Evolutionary conservation across 2,888 invertebrate genomes (phyloP), one percentile per base, ranked within the genome.

Genomic region (Terebella lapidaria): DNA sequence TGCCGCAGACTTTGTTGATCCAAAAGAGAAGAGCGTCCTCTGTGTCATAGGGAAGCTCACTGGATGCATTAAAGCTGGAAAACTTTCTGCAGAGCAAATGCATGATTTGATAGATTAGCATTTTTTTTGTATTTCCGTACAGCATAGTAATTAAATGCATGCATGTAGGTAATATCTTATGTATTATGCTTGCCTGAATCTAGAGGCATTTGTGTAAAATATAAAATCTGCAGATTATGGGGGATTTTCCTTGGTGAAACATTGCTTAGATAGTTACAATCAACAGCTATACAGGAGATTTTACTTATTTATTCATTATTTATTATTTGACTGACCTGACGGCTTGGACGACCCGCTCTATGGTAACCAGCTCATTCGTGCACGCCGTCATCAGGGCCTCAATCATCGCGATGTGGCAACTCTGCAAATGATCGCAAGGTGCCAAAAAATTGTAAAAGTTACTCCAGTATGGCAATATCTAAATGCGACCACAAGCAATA

Each of bases 361-460:
- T 85, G 54, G 92, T 91, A 69, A 92, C 89, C 73, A 94, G 91
- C 83, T 95, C 94, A 75, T 90, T 89, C 71, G 92, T 90, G 84
- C 94, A 94, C 73, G 95, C 86, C 79, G 87, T 86, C 94, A 95
- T 94, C 82, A 95, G 85, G 72, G 92, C 91, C 84, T 95, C 94
- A 83, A 94, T 91, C 83, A 96, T 91, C 80, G 91, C 88, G 89
- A 95, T 89, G 83, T 96, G 95, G 74, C 93, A 92, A 81, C 88
- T 89, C 94, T 94, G 83, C n/a, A 85, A 83, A 60, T 20, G 30
- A 5, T 3, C 1, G 55, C 42, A 57, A 18, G 47, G 15, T 49
- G 1, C 35, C 22, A 30, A 3, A 20, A 18, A 56, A 30, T 26
- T 45, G 18, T 20, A 20, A 35, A 35, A 4, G 22, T 35, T 22